Evolutionary conservation across 2,888 invertebrate genomes (phyloP).

Genomic region (Tupiocoris notatus): DNA sequence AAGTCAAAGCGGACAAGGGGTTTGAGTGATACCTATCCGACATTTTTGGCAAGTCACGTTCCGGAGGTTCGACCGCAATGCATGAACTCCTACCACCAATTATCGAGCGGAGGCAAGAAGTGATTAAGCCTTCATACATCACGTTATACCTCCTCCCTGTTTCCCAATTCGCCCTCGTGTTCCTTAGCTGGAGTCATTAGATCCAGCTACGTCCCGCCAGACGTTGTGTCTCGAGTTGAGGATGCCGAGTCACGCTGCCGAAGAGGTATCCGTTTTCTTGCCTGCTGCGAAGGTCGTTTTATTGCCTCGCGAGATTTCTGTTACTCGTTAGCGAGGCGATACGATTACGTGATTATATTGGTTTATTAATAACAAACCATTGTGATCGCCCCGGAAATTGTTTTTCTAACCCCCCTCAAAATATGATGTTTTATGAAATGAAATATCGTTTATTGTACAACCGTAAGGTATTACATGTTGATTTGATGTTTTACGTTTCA

Average conservation of each 20-base stretch:
- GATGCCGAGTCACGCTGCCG: neutral
- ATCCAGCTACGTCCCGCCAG: neutral
- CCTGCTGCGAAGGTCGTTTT: too few species aligned
- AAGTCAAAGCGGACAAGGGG: constrained; percentile 16
- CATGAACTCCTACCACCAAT: constrained; percentile 26
- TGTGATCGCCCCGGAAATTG: too few species aligned
- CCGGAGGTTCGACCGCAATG: neutral
- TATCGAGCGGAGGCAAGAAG: constrained; percentile 24
- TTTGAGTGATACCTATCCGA: constrained; percentile 26
- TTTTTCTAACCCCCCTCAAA: too few species aligned
- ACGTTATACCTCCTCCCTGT: neutral
- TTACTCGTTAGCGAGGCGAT: too few species aligned
- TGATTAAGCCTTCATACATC: constrained; percentile 35
- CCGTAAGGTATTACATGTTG: too few species aligned
- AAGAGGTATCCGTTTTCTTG: neutral
- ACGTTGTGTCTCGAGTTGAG: neutral
- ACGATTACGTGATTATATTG: too few species aligned
- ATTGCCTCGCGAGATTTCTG: too few species aligned
- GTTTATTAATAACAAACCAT: too few species aligned
- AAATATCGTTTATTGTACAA: too few species aligned
- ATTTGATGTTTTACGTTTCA: too few species aligned
- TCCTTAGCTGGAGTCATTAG: neutral
- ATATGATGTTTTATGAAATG: too few species aligned
- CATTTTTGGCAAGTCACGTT: constrained; percentile 34
- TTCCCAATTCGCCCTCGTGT: too few species aligned